Evolutionary conservation across 2,888 invertebrate genomes (phyloP), one percentile per base, ranked within the genome.

Genomic region (Morpho deidamia): DNA sequence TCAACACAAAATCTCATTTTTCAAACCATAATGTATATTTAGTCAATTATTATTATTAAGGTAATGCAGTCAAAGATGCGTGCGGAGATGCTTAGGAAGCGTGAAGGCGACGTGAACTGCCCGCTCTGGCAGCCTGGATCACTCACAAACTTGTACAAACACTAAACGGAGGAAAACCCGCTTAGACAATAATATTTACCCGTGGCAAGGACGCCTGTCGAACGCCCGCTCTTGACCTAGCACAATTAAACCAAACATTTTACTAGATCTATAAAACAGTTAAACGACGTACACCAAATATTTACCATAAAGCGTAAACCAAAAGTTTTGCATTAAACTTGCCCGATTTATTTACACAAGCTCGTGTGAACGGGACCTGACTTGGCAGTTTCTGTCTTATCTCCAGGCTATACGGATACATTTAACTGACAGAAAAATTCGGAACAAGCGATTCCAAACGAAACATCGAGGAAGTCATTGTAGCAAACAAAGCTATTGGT

Each of bases 271-370:
- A 87, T 89, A 88, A 87, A 89, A 85, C 85, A 81, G 82, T 83
- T 84, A 84, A 81, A 85, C 85, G 85, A 83, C 81, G 83, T 83
- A 81, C 79, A 87, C 87, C 83, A 89, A 88, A 89, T 89, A 89
- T 89, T 89, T 89, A 89, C 87, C 87, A 88, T 88, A 86, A 86
- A 87, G 83, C 86, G 88, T 88, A 87, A 88, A 88, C 87, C 86
- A 84, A 87, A 87, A 87, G 82, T 85, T 88, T 88, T 87, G 88
- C 88, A 88, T 86, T 86, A 82, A 85, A 84, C 84, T 84, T 74
- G 78, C 78, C 74, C 74, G 82, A 81, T 87, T 85, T 87, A 86
- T 87, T 86, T 86, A 85, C 81, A 76, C 73, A 68, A 65, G 70
- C 68, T 72, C 69, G 71, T 72, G 73, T 83, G 79, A 78, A 79